Evolutionary conservation across 1,140 invertebrate species (phyloP).

Genomic region (Diabrotica virgifera): DNA sequence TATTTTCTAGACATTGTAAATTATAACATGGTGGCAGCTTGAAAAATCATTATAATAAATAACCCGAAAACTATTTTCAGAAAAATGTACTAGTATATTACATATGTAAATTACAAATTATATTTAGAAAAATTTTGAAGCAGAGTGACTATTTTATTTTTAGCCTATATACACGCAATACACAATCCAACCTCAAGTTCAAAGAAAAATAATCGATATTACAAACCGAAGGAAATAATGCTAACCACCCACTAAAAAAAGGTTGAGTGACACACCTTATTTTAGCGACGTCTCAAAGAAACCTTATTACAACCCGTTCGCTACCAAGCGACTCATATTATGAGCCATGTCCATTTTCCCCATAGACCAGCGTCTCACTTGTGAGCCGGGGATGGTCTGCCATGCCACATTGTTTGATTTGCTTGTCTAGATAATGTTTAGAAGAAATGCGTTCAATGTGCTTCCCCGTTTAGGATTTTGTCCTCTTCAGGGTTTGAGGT

Average conservation of each 20-base stretch:
- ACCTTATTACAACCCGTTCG: too few species aligned
- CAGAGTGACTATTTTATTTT: neutral
- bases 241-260: conserved; percentile 1
- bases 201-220: conserved; percentile 4
- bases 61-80: neutral
- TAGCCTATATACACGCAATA: neutral
- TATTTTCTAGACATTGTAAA: conserved; percentile 3
- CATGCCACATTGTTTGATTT: too few species aligned
- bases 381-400: too few species aligned
- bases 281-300: too few species aligned
- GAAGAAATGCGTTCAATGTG: too few species aligned
- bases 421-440: too few species aligned
- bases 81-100: neutral
- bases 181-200: neutral
- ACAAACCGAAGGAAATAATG: neutral
- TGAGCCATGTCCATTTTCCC: too few species aligned
- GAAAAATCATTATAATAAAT: neutral
- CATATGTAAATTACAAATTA: neutral
- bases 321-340: too few species aligned
- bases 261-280: neutral
- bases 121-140: neutral
- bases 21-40: neutral
- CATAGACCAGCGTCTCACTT: too few species aligned
- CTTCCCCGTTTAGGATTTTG: too few species aligned
- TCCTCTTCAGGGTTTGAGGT: too few species aligned